phyloP scores from a whole-genome alignment of 2,888 invertebrate genomes.

The Abrostola triplasia region DNA sequence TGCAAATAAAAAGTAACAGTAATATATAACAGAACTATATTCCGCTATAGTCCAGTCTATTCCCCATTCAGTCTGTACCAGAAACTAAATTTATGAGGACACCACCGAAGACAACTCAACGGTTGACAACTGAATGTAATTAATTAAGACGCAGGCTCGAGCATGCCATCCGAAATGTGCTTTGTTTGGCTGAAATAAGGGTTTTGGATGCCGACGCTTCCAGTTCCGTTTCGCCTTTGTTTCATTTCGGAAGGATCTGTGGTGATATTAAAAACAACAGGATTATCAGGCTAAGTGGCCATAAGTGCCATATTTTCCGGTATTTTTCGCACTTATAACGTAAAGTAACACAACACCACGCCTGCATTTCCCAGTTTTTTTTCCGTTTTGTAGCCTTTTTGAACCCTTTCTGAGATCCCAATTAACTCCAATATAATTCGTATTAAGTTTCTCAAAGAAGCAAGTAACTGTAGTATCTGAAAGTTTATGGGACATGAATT shows the following conservation, averaged over 20 bases:
- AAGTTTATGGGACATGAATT: no score
- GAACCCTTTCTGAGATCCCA: no score
- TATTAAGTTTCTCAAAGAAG: no score
- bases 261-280: slow-evolving; percentile 49
- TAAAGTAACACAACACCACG: no score
- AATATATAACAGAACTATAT: not conserved
- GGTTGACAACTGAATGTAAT: slow-evolving; percentile 76
- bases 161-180: slow-evolving; percentile 50
- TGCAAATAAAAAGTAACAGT: no score
- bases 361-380: no score
- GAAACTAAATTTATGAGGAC: slow-evolving; percentile 71
- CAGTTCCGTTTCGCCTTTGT: slow-evolving; percentile 18
- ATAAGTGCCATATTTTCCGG: slow-evolving; percentile 17
- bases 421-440: no score
- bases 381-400: no score
- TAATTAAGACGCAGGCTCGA: slow-evolving; percentile 69
- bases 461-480: no score
- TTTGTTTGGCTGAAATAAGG: slow-evolving; percentile 59
- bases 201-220: slow-evolving; percentile 25
- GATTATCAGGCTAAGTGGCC: slow-evolving; percentile 15
- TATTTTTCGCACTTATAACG: no score
- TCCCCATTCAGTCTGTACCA: slow-evolving; percentile 36
- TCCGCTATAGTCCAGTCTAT: slow-evolving; percentile 23
- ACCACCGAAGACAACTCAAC: slow-evolving; percentile 64
- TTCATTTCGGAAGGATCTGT: slow-evolving; percentile 6